These are phyloP conservation scores for Epinotia bilunana DNA, from an alignment of 2,888 invertebrate genomes.

Conservation along the genomic window DNA sequence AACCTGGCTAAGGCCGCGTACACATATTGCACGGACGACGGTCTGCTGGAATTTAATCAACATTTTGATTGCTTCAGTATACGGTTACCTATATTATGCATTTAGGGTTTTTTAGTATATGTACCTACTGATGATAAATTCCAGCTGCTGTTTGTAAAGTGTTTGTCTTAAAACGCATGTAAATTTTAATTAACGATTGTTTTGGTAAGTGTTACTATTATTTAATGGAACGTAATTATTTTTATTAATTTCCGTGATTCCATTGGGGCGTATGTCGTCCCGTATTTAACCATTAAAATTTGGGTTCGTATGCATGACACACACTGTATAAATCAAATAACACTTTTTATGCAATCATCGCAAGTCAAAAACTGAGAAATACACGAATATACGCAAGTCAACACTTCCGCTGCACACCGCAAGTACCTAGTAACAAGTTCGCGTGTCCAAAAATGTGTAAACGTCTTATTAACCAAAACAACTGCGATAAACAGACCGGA, in stretches of 20 bases:
- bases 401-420: background rate
- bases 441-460: conserved; percentile 41
- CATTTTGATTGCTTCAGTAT: conserved; percentile 30
- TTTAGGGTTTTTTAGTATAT: background rate
- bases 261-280: too few species aligned
- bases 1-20: conserved; percentile 27
- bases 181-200: too few species aligned
- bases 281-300: too few species aligned
- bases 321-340: too few species aligned
- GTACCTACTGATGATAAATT: background rate
- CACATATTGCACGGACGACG: conserved; percentile 30
- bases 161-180: too few species aligned
- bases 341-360: background rate
- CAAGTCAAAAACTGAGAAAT: background rate
- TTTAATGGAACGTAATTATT: too few species aligned
- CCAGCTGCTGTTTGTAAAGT: background rate
- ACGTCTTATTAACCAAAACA: conserved; percentile 38
- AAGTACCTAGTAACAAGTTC: conserved; percentile 1
- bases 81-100: conserved; percentile 10
- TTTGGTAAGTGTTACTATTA: too few species aligned
- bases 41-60: conserved; percentile 36
- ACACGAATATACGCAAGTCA: background rate
- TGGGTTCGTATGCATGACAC: too few species aligned
- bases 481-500: conserved; percentile 36
- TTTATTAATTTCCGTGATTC: too few species aligned